phyloP scores from a whole-genome alignment of 64 coral and sea anemone species.

The Orbicella faveolata region DNA sequence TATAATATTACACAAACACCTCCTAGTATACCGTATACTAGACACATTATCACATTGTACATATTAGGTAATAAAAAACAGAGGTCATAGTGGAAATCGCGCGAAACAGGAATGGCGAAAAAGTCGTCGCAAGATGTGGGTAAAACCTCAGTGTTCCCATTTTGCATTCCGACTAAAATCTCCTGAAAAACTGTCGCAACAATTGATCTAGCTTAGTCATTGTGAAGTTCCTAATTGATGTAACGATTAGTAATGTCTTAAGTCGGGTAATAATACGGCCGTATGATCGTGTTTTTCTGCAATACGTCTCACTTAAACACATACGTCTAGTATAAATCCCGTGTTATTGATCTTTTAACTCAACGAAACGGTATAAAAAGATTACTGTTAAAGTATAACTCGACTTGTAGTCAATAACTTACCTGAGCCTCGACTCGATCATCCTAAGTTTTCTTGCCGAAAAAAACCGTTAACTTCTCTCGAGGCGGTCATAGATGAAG shows the following conservation, averaged over 20 bases:
- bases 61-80: too few species aligned
- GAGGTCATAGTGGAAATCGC: too few species aligned
- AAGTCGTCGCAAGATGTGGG: too few species aligned
- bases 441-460: neutral
- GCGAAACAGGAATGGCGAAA: too few species aligned
- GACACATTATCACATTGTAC: too few species aligned
- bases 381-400: neutral
- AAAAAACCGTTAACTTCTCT: neutral
- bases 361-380: neutral
- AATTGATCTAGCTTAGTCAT: neutral
- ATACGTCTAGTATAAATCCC: neutral
- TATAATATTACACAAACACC: too few species aligned
- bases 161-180: neutral
- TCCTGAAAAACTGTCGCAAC: neutral
- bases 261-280: neutral
- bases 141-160: neutral
- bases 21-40: too few species aligned
- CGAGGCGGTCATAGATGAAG: neutral
- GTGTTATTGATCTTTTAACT: neutral
- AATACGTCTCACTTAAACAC: neutral
- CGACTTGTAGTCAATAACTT: neutral
- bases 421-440: neutral
- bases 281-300: neutral
- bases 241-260: neutral
- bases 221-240: neutral